Evolutionary conservation across 2,888 invertebrate genomes (phyloP).

Genomic region (Cosmia pyralina): DNA sequence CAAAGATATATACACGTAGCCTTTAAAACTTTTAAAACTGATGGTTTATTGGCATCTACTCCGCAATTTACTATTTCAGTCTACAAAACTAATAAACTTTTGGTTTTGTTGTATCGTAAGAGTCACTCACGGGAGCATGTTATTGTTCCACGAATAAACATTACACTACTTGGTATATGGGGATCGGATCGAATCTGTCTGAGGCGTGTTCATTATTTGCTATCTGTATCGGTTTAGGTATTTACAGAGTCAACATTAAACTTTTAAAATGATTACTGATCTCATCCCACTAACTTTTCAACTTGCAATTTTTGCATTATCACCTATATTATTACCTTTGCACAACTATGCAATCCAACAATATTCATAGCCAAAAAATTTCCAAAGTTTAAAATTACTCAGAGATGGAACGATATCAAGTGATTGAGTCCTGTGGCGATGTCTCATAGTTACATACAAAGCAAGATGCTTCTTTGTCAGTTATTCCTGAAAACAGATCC

Average conservation of each 20-base stretch:
- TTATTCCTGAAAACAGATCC: slow-evolving; percentile 19
- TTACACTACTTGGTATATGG: slow-evolving; percentile 20
- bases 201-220: slow-evolving; percentile 17
- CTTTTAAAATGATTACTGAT: slow-evolving; percentile 5
- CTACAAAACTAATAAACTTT: slow-evolving; percentile 49
- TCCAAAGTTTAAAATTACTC: background rate
- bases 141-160: slow-evolving; percentile 51
- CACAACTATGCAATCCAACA: too few species aligned
- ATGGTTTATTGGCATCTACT: slow-evolving; percentile 49
- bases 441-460: background rate
- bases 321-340: background rate
- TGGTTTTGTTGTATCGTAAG: slow-evolving; percentile 46
- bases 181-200: slow-evolving; percentile 20
- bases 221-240: slow-evolving; percentile 12
- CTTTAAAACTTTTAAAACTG: slow-evolving; percentile 36
- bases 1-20: slow-evolving; percentile 14
- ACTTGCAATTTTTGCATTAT: background rate
- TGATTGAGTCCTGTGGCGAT: background rate
- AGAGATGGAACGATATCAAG: background rate
- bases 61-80: slow-evolving; percentile 54
- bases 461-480: background rate
- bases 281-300: background rate
- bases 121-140: slow-evolving; percentile 42
- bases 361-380: background rate
- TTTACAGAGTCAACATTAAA: background rate